Evolutionary conservation across 2,113 vertebrate genomes (phyloP).

Genomic region (Connochaetes taurinus): DNA sequence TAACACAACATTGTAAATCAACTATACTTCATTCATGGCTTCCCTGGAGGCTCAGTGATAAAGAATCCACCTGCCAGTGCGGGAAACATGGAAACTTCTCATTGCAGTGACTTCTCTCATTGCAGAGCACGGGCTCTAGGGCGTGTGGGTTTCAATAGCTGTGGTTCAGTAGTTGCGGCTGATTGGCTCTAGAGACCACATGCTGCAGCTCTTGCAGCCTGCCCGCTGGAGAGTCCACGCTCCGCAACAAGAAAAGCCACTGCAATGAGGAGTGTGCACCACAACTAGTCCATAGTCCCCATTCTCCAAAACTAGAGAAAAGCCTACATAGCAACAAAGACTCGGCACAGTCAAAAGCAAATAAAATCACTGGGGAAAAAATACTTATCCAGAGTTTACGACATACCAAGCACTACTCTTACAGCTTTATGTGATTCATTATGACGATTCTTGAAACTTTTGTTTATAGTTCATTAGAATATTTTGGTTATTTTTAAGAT

Average conservation of each 20-base stretch:
- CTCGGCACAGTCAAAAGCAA: background rate
- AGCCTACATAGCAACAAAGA: background rate
- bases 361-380: background rate
- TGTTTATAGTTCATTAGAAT: background rate
- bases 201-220: background rate
- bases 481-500: background rate
- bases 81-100: background rate
- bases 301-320: background rate
- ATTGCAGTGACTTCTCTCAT: background rate
- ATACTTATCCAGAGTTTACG: background rate
- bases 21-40: background rate
- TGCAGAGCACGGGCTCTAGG: background rate
- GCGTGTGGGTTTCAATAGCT: accelerated
- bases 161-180: background rate
- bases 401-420: background rate
- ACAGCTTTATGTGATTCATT: background rate
- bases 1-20: background rate
- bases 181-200: background rate
- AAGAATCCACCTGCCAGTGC: background rate
- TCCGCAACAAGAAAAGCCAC: background rate
- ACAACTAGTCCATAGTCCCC: background rate
- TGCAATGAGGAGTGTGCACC: background rate
- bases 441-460: background rate
- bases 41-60: background rate
- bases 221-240: accelerated